Evolutionary conservation across 2,888 invertebrate species (phyloP), one percentile per base, ranked within the genome.

Genomic region (Harpalus rufipes): DNA sequence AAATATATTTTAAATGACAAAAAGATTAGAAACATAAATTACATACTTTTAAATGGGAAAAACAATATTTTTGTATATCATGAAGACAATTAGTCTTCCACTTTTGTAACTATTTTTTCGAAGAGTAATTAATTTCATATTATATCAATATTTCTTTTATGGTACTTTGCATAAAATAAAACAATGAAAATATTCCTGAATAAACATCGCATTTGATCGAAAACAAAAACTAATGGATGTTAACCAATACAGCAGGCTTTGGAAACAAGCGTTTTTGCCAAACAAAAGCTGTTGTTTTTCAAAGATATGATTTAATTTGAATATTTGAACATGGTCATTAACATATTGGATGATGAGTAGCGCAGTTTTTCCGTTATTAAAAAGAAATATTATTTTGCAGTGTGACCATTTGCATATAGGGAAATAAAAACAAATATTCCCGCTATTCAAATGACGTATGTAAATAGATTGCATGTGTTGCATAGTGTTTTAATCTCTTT

Each of bases 341-440:
- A 12, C 81, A 81, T 81, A 81, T 81, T 25, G 65, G 65, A 12
- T 6, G 58, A 81, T 81, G 68, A 65, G 44, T 2, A 12, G 12
- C 32, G 25, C 16, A 5, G 32, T 32, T 32, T 81, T 81, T 81
- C n/a, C 10, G 72, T 82, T 82, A 82, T 82, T 82, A 82, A 82
- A 82, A 82, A 72, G 82, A 82, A 82, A 82, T 82, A 82, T 82
- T 82, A 72, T 58, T 82, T 82, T 72, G 72, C 58, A 72, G 32
- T 82, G 21, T 14, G 25, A 39, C 56, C 14, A 78, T 78, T 78
- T 79, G 41, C 68, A 68, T 68, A 79, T 14, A 18, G 44, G 12
- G n/a, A 79, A 79, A 79, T 32, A 25, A 79, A 76, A 79, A 58
- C 32, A 58, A 79, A 79, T 32, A 14, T n/a, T 10, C 16, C 61